Evolutionary conservation across 1,140 invertebrate species (phyloP).

Genomic region (Drosophila ambigua): DNA sequence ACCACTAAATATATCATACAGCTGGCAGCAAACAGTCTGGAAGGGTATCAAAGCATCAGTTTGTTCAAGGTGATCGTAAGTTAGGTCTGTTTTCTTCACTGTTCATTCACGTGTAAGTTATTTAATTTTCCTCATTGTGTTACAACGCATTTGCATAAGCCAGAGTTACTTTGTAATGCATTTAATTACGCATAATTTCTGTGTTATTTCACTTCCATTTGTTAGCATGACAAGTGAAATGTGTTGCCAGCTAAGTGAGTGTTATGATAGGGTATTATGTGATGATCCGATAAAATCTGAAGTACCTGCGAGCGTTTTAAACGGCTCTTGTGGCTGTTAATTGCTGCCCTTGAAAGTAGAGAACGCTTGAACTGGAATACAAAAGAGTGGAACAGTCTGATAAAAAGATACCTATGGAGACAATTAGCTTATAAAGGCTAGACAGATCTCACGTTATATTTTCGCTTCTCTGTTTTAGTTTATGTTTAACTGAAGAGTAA

Average conservation of each 20-base stretch:
- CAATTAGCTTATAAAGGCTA: too few relatives aligned
- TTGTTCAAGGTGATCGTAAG: too few relatives aligned
- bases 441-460: too few relatives aligned
- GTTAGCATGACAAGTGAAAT: slow-evolving; percentile 54
- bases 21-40: too few relatives aligned
- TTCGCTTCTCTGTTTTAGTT: too few relatives aligned
- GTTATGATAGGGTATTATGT: slow-evolving; percentile 17
- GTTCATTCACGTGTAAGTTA: slow-evolving; percentile 30
- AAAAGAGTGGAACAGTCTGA: too few relatives aligned
- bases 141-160: slow-evolving; percentile 61
- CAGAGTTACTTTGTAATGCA: slow-evolving; percentile 26
- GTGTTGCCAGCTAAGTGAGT: slow-evolving; percentile 35
- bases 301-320: not conserved
- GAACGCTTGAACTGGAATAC: too few relatives aligned
- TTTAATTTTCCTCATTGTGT: slow-evolving; percentile 45
- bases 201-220: slow-evolving; percentile 57
- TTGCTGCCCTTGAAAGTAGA: slow-evolving; percentile 1
- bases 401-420: too few relatives aligned
- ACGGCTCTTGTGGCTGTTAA: not conserved
- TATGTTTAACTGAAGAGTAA: too few relatives aligned
- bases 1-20: too few relatives aligned
- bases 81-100: not conserved
- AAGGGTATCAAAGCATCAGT: too few relatives aligned
- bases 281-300: slow-evolving; percentile 9
- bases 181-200: slow-evolving; percentile 63